Evolutionary conservation across 1,140 invertebrate species (phyloP), one percentile per base, ranked within the genome.

Genomic region (Lamellibrachia luymesi): DNA sequence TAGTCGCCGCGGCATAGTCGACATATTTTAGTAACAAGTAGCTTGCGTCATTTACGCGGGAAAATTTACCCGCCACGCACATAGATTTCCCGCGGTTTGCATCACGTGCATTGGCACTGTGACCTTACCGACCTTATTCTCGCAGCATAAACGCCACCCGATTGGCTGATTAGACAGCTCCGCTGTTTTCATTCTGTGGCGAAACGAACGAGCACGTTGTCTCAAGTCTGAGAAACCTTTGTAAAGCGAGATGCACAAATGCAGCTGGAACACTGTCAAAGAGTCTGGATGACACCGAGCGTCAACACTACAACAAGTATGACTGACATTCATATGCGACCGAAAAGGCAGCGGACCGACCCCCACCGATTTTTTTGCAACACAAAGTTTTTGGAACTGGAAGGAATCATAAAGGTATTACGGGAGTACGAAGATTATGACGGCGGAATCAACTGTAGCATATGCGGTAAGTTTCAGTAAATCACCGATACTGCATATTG

Each of bases 381-480:
- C 64, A 80, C 64, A 22, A 80, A 80, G 17, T 80, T 8, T 91
- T 91, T 95, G 5, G 95, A 95, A 91, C 93, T 95, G n/a, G 91
- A 94, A 49, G 95, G 94, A 51, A 94, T 95, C 22, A 93, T 95
- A n/a, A 93, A 93, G 7, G 94, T 95, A n/a, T 52, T 95, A 89
- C 94, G 94, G 92, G 92, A 93, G 49, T 95, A 95, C 91, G 94
- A 94, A 25, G 95, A 95, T 92, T 96, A 95, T 90, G 95, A 95
- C 22, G 95, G 95, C 51, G 95, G 95, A 22, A 94, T 96, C 51
- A 96, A 96, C 93, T 96, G 95, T 92, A 94, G 94, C 90, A 94
- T 95, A 38, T 96, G 95, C 94, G 95, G 95, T 96, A 93, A 94
- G 95, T 94, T 90, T 1, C 50, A 49, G 27, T 90, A 4, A 90